Percentiles rank a stretch among this genome's conserved stretches.
phyloP scores from a whole-genome alignment of 2,113 vertebrate species.

The Oostethus manadensis region DNA sequence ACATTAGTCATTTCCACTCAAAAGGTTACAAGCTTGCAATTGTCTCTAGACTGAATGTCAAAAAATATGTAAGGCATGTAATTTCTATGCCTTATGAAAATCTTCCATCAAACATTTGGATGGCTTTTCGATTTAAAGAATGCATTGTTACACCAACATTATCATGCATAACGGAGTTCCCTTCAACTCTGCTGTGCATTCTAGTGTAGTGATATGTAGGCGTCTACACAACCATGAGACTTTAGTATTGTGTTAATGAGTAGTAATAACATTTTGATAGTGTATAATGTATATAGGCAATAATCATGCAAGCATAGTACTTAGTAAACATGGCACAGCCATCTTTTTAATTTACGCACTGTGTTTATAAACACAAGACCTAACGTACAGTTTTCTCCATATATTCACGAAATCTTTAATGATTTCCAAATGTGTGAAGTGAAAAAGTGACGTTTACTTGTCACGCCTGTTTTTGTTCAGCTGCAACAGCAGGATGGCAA shows the following conservation, averaged over 20 bases:
- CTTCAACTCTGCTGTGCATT: conserved; percentile 6
- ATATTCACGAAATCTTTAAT: conserved; percentile 23
- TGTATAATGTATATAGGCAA: neutral
- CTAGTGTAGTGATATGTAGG: neutral
- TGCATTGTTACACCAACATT: conserved; percentile 3
- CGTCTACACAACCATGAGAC: neutral
- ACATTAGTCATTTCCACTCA: conserved; percentile 11
- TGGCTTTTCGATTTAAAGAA: conserved; percentile 4
- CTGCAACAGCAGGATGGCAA: neutral
- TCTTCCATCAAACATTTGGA: neutral
- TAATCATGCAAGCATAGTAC: neutral
- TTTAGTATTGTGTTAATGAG: neutral
- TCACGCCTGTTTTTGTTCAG: neutral
- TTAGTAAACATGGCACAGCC: neutral
- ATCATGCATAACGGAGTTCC: neutral
- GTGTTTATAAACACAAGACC: neutral
- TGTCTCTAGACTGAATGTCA: conserved; percentile 20
- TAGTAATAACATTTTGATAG: neutral
- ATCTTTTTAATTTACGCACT: neutral
- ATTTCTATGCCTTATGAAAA: neutral
- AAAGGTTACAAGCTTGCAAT: neutral
- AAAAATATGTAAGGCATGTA: too few relatives aligned
- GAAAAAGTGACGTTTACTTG: neutral
- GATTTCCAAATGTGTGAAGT: neutral
- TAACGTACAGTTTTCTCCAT: neutral